A percentile compares a stretch with the other conserved stretches of the same genome.
Conservation (phyloP, 2,797 vertebrate species). For the Taenioides sp. region DNA sequence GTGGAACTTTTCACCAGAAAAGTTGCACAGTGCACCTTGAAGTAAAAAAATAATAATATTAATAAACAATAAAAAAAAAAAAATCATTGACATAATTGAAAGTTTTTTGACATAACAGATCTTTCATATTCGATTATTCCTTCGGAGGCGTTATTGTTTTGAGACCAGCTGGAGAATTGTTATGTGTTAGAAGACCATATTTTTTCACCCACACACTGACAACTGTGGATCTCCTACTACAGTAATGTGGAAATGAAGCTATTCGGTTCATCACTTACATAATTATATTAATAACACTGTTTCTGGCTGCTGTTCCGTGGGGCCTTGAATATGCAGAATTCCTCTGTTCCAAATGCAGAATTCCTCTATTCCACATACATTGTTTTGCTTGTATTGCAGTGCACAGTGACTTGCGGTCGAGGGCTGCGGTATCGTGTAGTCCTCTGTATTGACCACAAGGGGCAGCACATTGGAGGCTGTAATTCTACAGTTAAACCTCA, state of each 20-base stretch:
- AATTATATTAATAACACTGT: too few species aligned
- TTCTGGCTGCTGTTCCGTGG: too few species aligned
- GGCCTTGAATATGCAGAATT: too few species aligned
- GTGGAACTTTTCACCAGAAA: too few species aligned
- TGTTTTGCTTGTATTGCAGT: conserved; percentile 68
- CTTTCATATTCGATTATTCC: neutral
- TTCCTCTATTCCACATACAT: too few species aligned
- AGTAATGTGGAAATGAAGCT: neutral
- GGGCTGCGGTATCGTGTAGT: conserved; percentile 91
- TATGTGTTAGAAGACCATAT: neutral
- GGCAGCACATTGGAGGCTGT: conserved; percentile 90
- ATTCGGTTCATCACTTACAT: neutral
- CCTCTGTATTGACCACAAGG: conserved; percentile 88
- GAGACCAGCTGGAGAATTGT: neutral
- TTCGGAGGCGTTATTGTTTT: neutral
- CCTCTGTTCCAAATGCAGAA: too few species aligned
- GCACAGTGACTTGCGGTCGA: conserved; percentile 91
- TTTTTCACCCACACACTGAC: neutral
- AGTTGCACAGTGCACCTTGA: too few species aligned
- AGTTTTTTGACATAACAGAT: neutral
- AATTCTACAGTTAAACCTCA: conserved; percentile 84
- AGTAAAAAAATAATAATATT: too few species aligned
- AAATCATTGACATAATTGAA: too few species aligned
- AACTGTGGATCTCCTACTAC: neutral
- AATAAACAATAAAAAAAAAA: too few species aligned